phyloP scores from a whole-genome alignment of 2,888 invertebrate genomes.

The Peribatodes rhomboidaria region DNA sequence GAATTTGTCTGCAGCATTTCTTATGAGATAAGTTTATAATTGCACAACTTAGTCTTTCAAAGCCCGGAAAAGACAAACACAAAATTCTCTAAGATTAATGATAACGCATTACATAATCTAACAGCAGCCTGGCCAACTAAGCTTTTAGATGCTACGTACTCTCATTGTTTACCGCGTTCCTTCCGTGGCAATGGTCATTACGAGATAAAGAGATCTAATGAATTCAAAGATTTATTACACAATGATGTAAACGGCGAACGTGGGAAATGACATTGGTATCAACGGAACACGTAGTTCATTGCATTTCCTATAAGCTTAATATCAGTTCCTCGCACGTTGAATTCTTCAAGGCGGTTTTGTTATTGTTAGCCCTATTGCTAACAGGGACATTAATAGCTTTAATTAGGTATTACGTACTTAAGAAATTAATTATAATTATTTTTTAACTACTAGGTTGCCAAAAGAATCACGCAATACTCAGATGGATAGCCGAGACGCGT shows the following conservation, averaged over 20 bases:
- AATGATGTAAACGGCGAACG: constrained; percentile 52
- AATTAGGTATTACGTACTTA: not conserved
- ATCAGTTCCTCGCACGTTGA: constrained; percentile 30
- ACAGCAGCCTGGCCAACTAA: constrained; percentile 14
- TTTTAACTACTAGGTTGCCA: too few relatives aligned
- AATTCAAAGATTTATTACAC: constrained; percentile 38
- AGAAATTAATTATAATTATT: too few relatives aligned
- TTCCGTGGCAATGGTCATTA: constrained; percentile 37
- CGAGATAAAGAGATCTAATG: constrained; percentile 37
- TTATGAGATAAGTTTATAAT: not conserved
- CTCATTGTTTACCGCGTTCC: constrained; percentile 43
- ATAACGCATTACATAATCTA: constrained; percentile 35
- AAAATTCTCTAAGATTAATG: constrained; percentile 33
- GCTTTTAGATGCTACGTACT: constrained; percentile 33
- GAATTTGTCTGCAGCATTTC: not conserved
- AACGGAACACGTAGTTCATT: constrained; percentile 16
- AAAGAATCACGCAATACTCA: too few relatives aligned
- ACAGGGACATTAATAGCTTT: not conserved
- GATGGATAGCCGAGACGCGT: too few relatives aligned
- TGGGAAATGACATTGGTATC: constrained; percentile 60
- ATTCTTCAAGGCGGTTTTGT: constrained; percentile 24
- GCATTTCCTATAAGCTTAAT: constrained; percentile 36
- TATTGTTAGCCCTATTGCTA: not conserved
- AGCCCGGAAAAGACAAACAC: constrained; percentile 19
- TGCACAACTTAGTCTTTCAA: constrained; percentile 3